Evolutionary conservation across 2,797 vertebrate genomes (phyloP).

Genomic region (Apogon hyalosoma): DNA sequence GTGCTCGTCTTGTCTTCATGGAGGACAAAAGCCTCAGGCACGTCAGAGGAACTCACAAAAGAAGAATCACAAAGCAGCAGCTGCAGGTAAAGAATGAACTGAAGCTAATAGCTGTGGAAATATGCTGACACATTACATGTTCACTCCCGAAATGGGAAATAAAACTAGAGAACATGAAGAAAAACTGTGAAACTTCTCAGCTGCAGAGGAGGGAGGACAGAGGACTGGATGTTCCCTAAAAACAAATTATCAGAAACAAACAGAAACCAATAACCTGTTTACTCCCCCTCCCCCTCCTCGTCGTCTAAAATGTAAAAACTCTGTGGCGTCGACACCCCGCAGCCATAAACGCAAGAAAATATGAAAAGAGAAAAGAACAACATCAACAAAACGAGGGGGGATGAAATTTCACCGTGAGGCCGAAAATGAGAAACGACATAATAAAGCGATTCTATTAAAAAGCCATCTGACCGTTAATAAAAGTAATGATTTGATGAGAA

Average conservation of each 20-base stretch:
- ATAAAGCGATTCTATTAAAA: constrained; percentile 87
- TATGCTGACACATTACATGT: not conserved
- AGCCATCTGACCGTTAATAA: constrained; percentile 86
- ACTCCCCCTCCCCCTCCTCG: constrained; percentile 1
- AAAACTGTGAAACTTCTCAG: constrained; percentile 4
- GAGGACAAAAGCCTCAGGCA: constrained; percentile 6
- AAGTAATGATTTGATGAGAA: constrained; percentile 84
- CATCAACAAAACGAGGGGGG: constrained; percentile 63
- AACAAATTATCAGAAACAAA: constrained; percentile 75
- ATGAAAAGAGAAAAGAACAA: constrained; percentile 68
- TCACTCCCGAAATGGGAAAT: constrained; percentile 6
- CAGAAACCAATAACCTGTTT: constrained; percentile 64
- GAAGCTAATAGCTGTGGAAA: constrained; percentile 8
- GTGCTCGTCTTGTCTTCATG: constrained; percentile 9
- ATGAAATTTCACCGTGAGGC: constrained; percentile 62
- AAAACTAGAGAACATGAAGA: not conserved
- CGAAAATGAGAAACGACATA: constrained; percentile 81
- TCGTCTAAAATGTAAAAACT: constrained; percentile 50
- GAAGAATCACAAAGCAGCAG: constrained; percentile 1
- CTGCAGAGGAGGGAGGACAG: constrained; percentile 8
- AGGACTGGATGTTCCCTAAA: constrained; percentile 52
- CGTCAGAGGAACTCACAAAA: constrained; percentile 5
- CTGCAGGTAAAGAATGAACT: not conserved
- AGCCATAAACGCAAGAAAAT: constrained; percentile 64
- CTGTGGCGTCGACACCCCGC: constrained; percentile 43